Percentiles rank a stretch among this genome's conserved stretches.
Evolutionary conservation across 1,140 invertebrate genomes (phyloP).

Genomic region (Prorops nasuta): DNA sequence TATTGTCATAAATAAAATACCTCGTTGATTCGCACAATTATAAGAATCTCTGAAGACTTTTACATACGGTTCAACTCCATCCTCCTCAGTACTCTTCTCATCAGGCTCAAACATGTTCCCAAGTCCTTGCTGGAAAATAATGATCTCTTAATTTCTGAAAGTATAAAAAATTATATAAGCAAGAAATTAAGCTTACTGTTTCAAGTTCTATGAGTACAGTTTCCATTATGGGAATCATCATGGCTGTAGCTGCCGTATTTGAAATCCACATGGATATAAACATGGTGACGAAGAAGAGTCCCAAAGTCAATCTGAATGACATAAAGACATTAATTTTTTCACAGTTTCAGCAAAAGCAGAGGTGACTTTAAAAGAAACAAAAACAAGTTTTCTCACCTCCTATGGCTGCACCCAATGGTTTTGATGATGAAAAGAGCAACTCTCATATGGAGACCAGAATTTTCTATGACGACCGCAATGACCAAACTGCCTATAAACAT

Average conservation of each 20-base stretch:
- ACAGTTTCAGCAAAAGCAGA: too few species aligned
- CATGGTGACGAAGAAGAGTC: constrained; percentile 63
- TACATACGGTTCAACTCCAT: constrained; percentile 32
- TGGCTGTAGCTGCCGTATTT: constrained; percentile 63
- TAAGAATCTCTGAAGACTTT: constrained; percentile 1
- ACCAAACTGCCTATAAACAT: constrained; percentile 63
- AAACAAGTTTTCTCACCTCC: constrained; percentile 35
- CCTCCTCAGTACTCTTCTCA: constrained; percentile 20
- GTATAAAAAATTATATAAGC: too few species aligned
- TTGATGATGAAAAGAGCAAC: constrained; percentile 64
- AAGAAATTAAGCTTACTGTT: too few species aligned
- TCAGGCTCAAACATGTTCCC: constrained; percentile 46
- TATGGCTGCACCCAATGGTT: constrained; percentile 59
- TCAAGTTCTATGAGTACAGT: constrained; percentile 58
- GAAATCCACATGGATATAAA: constrained; percentile 67
- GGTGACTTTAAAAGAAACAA: too few species aligned
- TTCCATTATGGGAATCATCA: constrained; percentile 65
- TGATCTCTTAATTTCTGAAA: too few species aligned
- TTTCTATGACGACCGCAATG: constrained; percentile 66
- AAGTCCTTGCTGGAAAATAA: too few species aligned
- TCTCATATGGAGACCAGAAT: constrained; percentile 64
- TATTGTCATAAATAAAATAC: not conserved
- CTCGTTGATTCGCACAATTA: not conserved
- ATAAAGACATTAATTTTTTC: too few species aligned
- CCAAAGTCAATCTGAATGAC: constrained; percentile 52